phyloP scores from a whole-genome alignment of 2,797 vertebrate species.

The Octomys mimax region DNA sequence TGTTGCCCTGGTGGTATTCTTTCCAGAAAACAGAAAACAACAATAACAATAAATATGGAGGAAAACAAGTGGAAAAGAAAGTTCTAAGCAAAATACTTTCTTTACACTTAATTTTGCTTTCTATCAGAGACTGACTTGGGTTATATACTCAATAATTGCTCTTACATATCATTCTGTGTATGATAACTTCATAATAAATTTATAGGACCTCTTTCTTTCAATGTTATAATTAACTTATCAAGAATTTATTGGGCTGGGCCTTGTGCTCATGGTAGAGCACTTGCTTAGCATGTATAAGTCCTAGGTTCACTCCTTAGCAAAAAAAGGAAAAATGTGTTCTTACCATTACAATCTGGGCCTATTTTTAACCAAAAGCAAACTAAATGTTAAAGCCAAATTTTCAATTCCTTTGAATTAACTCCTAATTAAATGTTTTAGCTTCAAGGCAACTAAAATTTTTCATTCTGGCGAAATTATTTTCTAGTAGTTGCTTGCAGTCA shows the following conservation, averaged over 20 bases:
- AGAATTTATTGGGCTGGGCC: neutral
- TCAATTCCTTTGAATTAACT: slow-evolving; percentile 45
- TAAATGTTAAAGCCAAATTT: slow-evolving; percentile 39
- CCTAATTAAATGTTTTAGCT: neutral
- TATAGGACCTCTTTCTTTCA: neutral
- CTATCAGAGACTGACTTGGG: neutral
- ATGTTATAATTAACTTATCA: slow-evolving; percentile 35
- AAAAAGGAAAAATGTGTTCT: neutral
- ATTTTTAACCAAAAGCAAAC: slow-evolving; percentile 40
- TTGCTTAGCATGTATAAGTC: neutral
- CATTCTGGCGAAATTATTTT: slow-evolving; percentile 5
- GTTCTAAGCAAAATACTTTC: neutral
- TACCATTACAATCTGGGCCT: slow-evolving; percentile 5
- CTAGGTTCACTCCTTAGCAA: neutral
- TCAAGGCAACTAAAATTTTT: slow-evolving; percentile 23
- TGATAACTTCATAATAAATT: neutral
- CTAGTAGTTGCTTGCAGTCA: neutral
- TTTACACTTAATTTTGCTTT: slow-evolving; percentile 5
- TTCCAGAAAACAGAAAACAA: slow-evolving; percentile 6
- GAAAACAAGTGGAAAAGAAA: neutral
- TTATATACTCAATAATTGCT: neutral
- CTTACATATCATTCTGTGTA: neutral
- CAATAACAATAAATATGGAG: neutral
- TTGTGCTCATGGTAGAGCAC: neutral
- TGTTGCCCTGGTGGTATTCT: neutral